Evolutionary conservation across 2,888 invertebrate genomes (phyloP), one percentile per base, ranked within the genome.

Genomic region (Belgica antarctica): DNA sequence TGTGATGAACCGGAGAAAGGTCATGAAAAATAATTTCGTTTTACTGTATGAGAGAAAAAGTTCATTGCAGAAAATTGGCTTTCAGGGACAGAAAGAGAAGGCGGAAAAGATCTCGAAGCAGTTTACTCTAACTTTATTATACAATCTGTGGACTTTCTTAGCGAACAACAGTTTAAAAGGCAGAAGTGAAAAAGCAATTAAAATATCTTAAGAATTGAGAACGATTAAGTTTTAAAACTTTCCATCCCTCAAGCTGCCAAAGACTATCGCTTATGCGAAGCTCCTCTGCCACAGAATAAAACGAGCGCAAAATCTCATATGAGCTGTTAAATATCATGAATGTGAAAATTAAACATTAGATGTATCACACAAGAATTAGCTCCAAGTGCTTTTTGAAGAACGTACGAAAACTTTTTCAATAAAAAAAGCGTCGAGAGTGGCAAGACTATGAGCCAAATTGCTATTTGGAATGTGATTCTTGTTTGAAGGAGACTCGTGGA

Each of bases 391-490:
- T 52, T 52, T 52, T 52, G 52, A 52, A 52, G 52, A 52, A 22
- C 52, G 22, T 22, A 52, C 52, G 22, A 22, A 52, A 52, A 52
- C 52, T 52, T 52, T 52, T 52, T 52, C 52, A 52, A 52, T 52
- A 52, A 52, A 52, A 52, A 8, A n/a, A n/a, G n/a, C n/a, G n/a
- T n/a, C n/a, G n/a, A n/a, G 34, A 31, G 34, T 5, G 12, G 34
- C 5, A 31, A 17, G 2, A 22, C 52, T 17, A 52, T 22, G 52
- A 52, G 65, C 65, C 65, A 66, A 66, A 66, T 66, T 66, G 65
- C 65, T 66, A 46, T 65, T 66, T 24, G 65, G 46, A 66, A 66
- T 66, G 65, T 66, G 47, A 66, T 46, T 66, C 65, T 47, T 28
- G 52, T 52, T 52, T 22, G 22, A 52, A 41, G 31, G 10, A 31